A percentile compares a stretch with the other conserved stretches of the same genome.
Evolutionary conservation across 1,140 invertebrate species (phyloP).

Genomic region (Druon quercuslanigerum): DNA sequence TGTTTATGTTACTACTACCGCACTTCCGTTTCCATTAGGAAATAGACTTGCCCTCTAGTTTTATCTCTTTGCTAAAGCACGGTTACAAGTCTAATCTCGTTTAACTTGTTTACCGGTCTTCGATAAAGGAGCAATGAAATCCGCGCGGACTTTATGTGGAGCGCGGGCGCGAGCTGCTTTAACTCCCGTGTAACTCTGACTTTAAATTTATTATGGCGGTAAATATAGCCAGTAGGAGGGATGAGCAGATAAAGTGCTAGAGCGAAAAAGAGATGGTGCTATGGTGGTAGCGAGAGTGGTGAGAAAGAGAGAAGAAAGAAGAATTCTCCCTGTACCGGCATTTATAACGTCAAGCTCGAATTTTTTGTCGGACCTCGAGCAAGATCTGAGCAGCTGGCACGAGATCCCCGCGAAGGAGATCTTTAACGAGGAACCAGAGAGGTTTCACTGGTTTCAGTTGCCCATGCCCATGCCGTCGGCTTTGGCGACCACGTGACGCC

Average conservation of each 20-base stretch:
- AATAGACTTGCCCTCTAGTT: slow-evolving; percentile 38
- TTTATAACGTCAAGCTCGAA: slow-evolving; percentile 30
- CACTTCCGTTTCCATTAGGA: slow-evolving; percentile 32
- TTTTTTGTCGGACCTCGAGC: background rate
- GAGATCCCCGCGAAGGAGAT: slow-evolving; percentile 4
- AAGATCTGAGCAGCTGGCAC: slow-evolving; percentile 26
- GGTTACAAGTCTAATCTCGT: slow-evolving; percentile 67
- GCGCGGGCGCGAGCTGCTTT: slow-evolving; percentile 29
- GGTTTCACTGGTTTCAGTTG: background rate
- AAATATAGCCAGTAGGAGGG: slow-evolving; percentile 50
- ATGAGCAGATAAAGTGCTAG: slow-evolving; percentile 18
- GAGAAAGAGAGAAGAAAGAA: slow-evolving; percentile 3
- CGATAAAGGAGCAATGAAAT: slow-evolving; percentile 64
- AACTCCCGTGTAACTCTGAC: slow-evolving; percentile 50
- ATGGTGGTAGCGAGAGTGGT: background rate
- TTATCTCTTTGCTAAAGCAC: slow-evolving; percentile 43
- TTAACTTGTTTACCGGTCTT: slow-evolving; percentile 68
- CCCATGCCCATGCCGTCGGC: background rate
- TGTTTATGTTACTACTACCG: slow-evolving; percentile 30
- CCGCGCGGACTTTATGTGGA: slow-evolving; percentile 49
- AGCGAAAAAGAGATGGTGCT: background rate
- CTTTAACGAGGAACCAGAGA: slow-evolving; percentile 4
- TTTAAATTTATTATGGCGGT: slow-evolving; percentile 64
- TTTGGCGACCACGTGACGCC: slow-evolving; percentile 5
- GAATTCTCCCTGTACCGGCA: slow-evolving; percentile 23